Evolutionary conservation across 2,888 invertebrate genomes (phyloP).

Genomic region (Artemia sp.): DNA sequence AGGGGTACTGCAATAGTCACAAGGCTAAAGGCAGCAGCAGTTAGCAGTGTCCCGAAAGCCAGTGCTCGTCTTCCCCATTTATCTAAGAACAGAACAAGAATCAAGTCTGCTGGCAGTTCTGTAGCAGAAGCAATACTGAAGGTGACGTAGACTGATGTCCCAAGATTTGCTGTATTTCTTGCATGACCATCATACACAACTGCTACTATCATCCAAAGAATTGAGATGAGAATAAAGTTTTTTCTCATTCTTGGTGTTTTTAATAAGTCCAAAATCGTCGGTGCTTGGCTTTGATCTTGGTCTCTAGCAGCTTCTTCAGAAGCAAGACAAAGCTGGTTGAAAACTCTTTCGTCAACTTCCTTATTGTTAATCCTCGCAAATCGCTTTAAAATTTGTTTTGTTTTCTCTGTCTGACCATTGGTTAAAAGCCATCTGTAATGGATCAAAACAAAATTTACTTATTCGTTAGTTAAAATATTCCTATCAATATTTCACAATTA

Average conservation of each 20-base stretch:
- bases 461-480: background rate
- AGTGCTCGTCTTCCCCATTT: conserved; percentile 69
- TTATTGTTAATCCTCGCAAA: conserved; percentile 62
- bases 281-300: conserved; percentile 38
- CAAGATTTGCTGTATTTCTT: conserved; percentile 64
- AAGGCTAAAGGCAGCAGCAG: conserved; percentile 62
- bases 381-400: conserved; percentile 54
- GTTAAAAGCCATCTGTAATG: conserved; percentile 61
- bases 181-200: conserved; percentile 75
- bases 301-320: conserved; percentile 33
- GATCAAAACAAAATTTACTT: conserved; percentile 9
- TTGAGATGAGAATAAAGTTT: conserved; percentile 55
- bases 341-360: conserved; percentile 52
- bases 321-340: conserved; percentile 45
- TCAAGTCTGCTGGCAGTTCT: conserved; percentile 65
- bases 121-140: conserved; percentile 64
- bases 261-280: conserved; percentile 64
- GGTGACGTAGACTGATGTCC: conserved; percentile 62
- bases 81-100: conserved; percentile 56
- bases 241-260: conserved; percentile 54
- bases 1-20: conserved; percentile 54
- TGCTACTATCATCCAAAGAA: conserved; percentile 79
- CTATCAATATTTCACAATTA: too few species aligned
- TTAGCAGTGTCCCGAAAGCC: conserved; percentile 60
- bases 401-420: conserved; percentile 62